Conservation (phyloP, 2,797 vertebrate genomes). For the Melopsittacus undulatus region DNA sequence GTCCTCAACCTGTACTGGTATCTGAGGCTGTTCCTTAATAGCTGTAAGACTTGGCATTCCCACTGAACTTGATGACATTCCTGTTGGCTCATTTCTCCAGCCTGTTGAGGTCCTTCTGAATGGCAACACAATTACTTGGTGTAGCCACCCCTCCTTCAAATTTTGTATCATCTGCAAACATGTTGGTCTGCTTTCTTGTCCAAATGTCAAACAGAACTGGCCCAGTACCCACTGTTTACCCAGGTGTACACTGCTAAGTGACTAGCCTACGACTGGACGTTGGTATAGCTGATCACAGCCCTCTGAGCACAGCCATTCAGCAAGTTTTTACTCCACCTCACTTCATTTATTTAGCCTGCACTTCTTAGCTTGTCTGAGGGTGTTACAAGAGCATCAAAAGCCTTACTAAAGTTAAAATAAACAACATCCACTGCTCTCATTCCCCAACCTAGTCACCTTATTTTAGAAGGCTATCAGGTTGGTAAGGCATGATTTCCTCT, state of each 20-base stretch:
- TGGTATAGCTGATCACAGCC: background rate
- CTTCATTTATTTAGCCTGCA: background rate
- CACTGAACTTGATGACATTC: background rate
- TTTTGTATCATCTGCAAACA: rapidly evolving
- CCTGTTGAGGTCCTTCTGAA: background rate
- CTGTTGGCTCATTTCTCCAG: background rate
- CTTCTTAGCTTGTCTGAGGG: background rate
- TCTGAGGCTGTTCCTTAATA: background rate
- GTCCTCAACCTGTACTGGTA: background rate
- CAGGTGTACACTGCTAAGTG: rapidly evolving
- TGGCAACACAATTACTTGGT: background rate
- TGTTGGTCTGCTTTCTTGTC: background rate
- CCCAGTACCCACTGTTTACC: background rate
- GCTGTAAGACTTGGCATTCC: background rate
- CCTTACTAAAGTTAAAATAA: background rate
- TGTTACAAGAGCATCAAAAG: background rate
- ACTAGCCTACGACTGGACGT: background rate
- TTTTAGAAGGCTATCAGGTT: background rate
- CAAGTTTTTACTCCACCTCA: background rate
- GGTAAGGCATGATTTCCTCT: background rate
- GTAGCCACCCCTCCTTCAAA: background rate
- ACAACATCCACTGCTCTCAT: background rate
- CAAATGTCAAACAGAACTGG: background rate
- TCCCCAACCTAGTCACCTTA: background rate
- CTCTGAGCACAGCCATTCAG: background rate